Conservation (phyloP, 37 sponge, comb jelly and placozoan genomes). For the Spongia lamella region DNA sequence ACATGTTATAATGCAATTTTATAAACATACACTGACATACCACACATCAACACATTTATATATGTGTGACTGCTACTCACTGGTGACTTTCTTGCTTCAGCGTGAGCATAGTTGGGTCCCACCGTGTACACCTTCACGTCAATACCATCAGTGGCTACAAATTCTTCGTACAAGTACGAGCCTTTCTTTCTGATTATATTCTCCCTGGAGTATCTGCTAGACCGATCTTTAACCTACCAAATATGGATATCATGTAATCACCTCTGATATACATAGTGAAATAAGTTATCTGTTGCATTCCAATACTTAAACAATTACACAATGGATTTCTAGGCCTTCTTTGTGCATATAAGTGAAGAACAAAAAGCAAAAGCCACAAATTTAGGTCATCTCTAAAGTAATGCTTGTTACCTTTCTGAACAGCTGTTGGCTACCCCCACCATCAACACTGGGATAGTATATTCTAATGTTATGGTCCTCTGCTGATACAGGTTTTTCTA, state of each 20-base stretch:
- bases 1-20: too few relatives aligned
- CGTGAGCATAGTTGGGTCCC: conserved; percentile 94
- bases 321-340: too few relatives aligned
- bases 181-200: conserved; percentile 67
- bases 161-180: conserved; percentile 94
- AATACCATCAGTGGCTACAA: conserved; percentile 92
- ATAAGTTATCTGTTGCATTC: background rate
- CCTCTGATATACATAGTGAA: background rate
- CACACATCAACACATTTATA: too few relatives aligned
- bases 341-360: background rate
- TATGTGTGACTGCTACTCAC: conserved; percentile 70
- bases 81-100: conserved; percentile 95
- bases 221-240: conserved; percentile 67
- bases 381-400: background rate
- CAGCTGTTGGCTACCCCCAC: conserved; percentile 88
- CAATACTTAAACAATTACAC: too few relatives aligned
- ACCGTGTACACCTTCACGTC: conserved; percentile 97
- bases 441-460: conserved; percentile 91
- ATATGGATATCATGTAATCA: background rate
- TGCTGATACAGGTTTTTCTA: conserved; percentile 91
- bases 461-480: conserved; percentile 94
- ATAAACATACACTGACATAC: too few relatives aligned
- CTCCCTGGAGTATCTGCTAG: conserved; percentile 75
- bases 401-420: conserved; percentile 82
- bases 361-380: background rate